Percentiles rank a stretch among this genome's conserved stretches.
Conservation (phyloP, 23 tunicate species). For the Ciona savignyi region DNA sequence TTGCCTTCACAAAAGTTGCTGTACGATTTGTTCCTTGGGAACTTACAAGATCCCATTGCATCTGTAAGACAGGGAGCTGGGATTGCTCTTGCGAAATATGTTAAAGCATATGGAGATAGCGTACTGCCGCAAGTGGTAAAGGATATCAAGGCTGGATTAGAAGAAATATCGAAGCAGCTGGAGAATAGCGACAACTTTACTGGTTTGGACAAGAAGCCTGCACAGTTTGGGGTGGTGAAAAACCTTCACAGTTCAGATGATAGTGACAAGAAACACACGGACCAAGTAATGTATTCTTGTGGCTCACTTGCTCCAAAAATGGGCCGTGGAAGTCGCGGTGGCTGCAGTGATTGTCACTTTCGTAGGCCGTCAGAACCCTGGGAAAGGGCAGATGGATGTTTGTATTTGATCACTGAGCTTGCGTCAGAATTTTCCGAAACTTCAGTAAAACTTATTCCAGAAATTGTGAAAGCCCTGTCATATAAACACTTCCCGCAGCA, state of each 20-base stretch:
- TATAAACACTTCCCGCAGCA: constrained; percentile 62
- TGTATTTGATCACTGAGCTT: constrained; percentile 61
- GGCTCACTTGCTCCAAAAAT: constrained; percentile 95
- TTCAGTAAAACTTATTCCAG: constrained; percentile 27
- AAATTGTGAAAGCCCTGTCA: constrained; percentile 26
- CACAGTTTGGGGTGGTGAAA: constrained; percentile 86
- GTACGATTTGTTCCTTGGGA: constrained; percentile 63
- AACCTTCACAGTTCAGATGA: constrained; percentile 27
- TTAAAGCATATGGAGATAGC: constrained; percentile 55
- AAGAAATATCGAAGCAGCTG: constrained; percentile 43
- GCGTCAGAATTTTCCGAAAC: constrained; percentile 20
- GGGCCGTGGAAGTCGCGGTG: constrained; percentile 72
- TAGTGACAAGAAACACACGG: constrained; percentile 45
- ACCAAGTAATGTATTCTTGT: constrained; percentile 94
- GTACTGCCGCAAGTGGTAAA: constrained; percentile 29
- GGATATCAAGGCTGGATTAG: constrained; percentile 49
- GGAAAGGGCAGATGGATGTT: constrained; percentile 92
- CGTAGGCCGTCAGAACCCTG: constrained; percentile 83
- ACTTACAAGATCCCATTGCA: constrained; percentile 80
- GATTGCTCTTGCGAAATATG: constrained; percentile 65
- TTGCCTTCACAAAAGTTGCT: constrained; percentile 25
- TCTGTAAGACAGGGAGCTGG: constrained; percentile 97
- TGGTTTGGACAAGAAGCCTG: constrained; percentile 80
- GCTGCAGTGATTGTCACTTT: constrained; percentile 82
- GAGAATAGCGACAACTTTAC: constrained; percentile 42